Evolutionary conservation across 2,113 vertebrate genomes (phyloP).

Genomic region (Acinonyx jubatus): DNA sequence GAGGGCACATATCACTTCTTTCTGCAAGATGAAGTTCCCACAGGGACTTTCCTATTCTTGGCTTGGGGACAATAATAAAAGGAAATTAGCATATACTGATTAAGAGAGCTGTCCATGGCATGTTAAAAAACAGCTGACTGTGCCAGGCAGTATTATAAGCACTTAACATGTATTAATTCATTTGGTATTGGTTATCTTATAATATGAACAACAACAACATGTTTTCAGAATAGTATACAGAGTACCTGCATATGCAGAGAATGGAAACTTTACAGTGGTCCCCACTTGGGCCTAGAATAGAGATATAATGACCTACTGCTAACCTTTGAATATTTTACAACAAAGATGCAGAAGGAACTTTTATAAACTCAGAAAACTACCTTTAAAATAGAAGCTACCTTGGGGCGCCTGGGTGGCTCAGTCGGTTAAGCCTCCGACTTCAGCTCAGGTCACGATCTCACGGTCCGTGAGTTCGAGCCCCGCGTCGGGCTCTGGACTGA

Average conservation of each 20-base stretch:
- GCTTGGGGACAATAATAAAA: not conserved
- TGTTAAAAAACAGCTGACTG: not conserved
- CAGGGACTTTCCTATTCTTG: not conserved
- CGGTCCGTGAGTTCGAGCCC: too few relatives aligned
- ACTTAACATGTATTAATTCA: not conserved
- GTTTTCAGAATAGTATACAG: not conserved
- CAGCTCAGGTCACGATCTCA: too few relatives aligned
- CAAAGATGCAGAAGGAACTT: not conserved
- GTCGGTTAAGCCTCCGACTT: too few relatives aligned
- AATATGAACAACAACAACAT: not conserved
- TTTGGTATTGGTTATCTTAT: not conserved
- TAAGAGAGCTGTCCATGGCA: not conserved
- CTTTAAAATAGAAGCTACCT: conserved; percentile 5
- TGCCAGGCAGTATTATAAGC: not conserved
- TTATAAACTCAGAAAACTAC: not conserved
- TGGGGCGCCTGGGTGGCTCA: too few relatives aligned
- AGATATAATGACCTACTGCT: not conserved
- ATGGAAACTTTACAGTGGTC: not conserved
- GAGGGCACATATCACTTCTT: not conserved
- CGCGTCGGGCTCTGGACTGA: too few relatives aligned
- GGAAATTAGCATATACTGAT: not conserved
- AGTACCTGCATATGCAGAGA: not conserved
- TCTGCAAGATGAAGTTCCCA: not conserved
- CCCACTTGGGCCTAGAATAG: not conserved
- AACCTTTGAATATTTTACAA: not conserved